These are phyloP conservation scores for Mylabris sibirica DNA, from an alignment of 2,888 invertebrate species.

Conservation along the genomic window DNA sequence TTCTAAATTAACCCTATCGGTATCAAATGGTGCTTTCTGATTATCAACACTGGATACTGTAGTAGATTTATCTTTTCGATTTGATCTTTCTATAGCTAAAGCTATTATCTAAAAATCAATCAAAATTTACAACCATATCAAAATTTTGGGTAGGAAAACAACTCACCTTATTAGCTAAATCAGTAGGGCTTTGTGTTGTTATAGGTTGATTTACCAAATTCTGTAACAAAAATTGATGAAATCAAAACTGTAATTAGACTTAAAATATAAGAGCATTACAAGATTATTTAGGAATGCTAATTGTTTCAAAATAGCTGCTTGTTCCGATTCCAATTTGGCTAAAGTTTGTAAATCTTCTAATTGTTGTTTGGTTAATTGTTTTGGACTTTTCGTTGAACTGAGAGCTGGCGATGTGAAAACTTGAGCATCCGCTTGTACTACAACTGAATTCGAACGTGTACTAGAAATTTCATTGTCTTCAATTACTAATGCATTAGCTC, in stretches of 20 bases:
- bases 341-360: slow-evolving; percentile 56
- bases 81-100: slow-evolving; percentile 53
- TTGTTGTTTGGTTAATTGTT: slow-evolving; percentile 56
- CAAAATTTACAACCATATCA: neutral
- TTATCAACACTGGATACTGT: slow-evolving; percentile 37
- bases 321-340: slow-evolving; percentile 56
- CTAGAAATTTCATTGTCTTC: slow-evolving; percentile 13
- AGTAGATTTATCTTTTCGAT: slow-evolving; percentile 35
- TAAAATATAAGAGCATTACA: slow-evolving; percentile 43
- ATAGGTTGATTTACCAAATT: slow-evolving; percentile 30
- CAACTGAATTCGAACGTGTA: slow-evolving; percentile 23
- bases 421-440: slow-evolving; percentile 23
- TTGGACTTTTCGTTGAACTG: slow-evolving; percentile 41
- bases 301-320: slow-evolving; percentile 57
- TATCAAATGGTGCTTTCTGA: slow-evolving; percentile 33
- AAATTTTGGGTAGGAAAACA: neutral
- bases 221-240: slow-evolving; percentile 27
- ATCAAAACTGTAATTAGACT: neutral
- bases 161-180: slow-evolving; percentile 45
- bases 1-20: slow-evolving; percentile 46
- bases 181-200: slow-evolving; percentile 34
- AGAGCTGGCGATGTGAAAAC: neutral
- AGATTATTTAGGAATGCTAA: slow-evolving; percentile 57
- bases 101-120: slow-evolving; percentile 50
- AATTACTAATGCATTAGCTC: slow-evolving; percentile 28